phyloP scores from a whole-genome alignment of 2,888 invertebrate genomes.

The Luperina nickerlii region DNA sequence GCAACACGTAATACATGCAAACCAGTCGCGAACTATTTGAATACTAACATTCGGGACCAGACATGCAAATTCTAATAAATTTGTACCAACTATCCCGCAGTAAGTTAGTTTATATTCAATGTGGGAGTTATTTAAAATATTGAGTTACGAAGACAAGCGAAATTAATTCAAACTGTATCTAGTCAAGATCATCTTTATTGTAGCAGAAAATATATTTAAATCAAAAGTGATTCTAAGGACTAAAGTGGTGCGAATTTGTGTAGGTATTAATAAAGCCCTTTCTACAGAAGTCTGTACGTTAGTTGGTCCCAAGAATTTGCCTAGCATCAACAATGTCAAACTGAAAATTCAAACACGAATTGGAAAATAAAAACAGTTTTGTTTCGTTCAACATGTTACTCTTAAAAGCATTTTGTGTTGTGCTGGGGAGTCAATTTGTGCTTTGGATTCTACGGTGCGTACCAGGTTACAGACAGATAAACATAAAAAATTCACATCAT shows the following conservation, averaged over 20 bases:
- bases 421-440: conserved; percentile 69
- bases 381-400: conserved; percentile 52
- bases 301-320: conserved; percentile 43
- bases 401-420: conserved; percentile 68
- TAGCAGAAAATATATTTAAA: conserved; percentile 58
- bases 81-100: conserved; percentile 54
- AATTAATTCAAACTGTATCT: conserved; percentile 51
- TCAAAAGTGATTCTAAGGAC: conserved; percentile 63
- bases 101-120: conserved; percentile 58
- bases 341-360: conserved; percentile 54
- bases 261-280: conserved; percentile 88
- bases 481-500: conserved; percentile 79
- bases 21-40: conserved; percentile 77
- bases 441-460: conserved; percentile 82
- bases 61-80: conserved; percentile 77
- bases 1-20: conserved; percentile 79
- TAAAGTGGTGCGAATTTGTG: conserved; percentile 87
- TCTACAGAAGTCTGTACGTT: conserved; percentile 53
- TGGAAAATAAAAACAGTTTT: conserved; percentile 42
- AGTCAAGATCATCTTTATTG: conserved; percentile 47
- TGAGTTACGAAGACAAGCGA: conserved; percentile 51
- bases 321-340: conserved; percentile 52
- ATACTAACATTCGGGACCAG: conserved; percentile 75
- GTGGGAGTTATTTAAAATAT: conserved; percentile 49
- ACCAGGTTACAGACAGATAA: conserved; percentile 79